Conservation (phyloP, 2,113 vertebrate genomes). For the Cairina moschata region DNA sequence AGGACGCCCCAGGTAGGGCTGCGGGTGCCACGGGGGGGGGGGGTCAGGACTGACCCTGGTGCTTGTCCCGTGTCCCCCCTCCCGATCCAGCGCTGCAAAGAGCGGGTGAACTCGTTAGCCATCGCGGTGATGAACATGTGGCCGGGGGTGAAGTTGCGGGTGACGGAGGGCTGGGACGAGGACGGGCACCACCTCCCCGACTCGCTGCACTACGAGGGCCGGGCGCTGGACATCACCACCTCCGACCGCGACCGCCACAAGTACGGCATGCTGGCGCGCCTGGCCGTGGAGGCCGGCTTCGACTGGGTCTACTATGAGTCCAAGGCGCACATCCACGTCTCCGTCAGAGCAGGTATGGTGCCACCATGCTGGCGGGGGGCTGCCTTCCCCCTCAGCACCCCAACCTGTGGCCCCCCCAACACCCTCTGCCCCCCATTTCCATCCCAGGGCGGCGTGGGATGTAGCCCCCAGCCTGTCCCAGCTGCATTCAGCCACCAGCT, state of each 20-base stretch:
- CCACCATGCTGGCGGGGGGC: background rate
- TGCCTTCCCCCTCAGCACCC: rapidly evolving
- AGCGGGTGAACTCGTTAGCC: constrained; percentile 91
- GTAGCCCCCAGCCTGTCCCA: background rate
- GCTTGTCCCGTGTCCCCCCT: no score
- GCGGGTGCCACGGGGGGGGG: rapidly evolving
- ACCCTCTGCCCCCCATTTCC: background rate
- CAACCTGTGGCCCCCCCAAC: rapidly evolving
- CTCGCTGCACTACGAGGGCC: constrained; percentile 97
- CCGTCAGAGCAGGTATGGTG: constrained; percentile 91
- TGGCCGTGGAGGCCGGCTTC: constrained; percentile 96
- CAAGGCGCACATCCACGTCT: constrained; percentile 94
- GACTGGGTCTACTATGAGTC: constrained; percentile 99
- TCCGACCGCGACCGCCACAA: constrained; percentile 92
- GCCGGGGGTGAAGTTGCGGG: constrained; percentile 91
- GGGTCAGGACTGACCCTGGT: background rate
- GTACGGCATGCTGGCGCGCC: constrained; percentile 92
- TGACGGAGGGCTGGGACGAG: constrained; percentile 98
- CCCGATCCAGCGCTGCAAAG: constrained; percentile 89
- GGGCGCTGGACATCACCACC: constrained; percentile 96
- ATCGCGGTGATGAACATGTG: constrained; percentile 99
- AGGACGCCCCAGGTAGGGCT: background rate
- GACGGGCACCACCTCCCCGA: constrained; percentile 92
- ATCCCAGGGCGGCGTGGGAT: rapidly evolving
- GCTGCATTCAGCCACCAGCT: rapidly evolving